These are phyloP conservation scores for Sinocyclocheilus rhinocerous DNA, from an alignment of 2,113 vertebrate genomes.

Conservation along the genomic window DNA sequence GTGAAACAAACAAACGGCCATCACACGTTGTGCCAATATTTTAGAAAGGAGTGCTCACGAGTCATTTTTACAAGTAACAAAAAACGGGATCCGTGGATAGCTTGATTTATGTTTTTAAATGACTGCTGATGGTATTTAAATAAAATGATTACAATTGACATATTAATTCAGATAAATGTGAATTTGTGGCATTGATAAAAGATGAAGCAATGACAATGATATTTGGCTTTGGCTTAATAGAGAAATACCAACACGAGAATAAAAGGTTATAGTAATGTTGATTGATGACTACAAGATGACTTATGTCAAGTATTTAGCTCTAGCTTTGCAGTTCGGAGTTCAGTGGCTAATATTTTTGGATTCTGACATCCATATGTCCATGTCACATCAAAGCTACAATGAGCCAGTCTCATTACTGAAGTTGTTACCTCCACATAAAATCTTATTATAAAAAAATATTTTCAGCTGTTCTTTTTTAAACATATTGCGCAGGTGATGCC, in stretches of 20 bases:
- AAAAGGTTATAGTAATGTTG: not conserved
- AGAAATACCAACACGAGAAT: not conserved
- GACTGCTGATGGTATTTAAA: not conserved
- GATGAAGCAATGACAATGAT: not conserved
- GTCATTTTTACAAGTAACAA: not conserved
- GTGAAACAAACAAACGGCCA: not conserved
- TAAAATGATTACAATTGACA: not conserved
- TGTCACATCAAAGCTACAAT: not conserved
- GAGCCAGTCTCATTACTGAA: not conserved
- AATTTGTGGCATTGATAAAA: not conserved
- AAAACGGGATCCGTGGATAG: not conserved
- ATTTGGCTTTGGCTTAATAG: not conserved
- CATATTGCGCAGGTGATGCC: not conserved
- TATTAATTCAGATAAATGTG: not conserved
- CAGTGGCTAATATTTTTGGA: not conserved
- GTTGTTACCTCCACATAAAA: not conserved
- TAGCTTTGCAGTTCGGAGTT: not conserved
- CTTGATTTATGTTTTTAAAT: not conserved
- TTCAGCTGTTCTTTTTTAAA: not conserved
- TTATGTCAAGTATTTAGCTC: not conserved
- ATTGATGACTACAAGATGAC: not conserved
- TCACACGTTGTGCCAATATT: not conserved
- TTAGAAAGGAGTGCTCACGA: not conserved
- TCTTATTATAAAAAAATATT: not conserved
- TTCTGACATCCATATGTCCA: not conserved